Base-by-base conservation (phyloP, 2,113 vertebrate species). In the Macquaria australasica region DNA sequence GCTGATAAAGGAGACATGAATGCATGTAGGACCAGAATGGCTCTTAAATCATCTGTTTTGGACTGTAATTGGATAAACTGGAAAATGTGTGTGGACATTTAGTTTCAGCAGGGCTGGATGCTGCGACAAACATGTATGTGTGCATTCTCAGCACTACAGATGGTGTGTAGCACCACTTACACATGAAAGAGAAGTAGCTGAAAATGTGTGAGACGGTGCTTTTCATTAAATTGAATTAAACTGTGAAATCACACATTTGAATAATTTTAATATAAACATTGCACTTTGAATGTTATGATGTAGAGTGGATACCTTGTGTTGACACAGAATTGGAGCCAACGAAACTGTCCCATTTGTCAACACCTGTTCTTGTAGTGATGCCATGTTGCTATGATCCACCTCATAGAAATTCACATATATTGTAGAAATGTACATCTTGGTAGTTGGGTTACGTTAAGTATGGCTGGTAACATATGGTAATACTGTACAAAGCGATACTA, bases 201-300 rank as follows among this genome's bases (percentile, higher is more conserved):
- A 58, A 77, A 73, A 79, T 34, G 45, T 45, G 25, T 28, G 45
- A 68, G 68, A 73, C 51, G 48, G 25, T 1, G 64, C 4, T 69
- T 41, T 68, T 62, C 10, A 64, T 58, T 39, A 18, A n/a, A 34
- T 20, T 60, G 8, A 60, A 71, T 53, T 60, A 62, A 81, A 68
- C 39, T 73, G 62, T 66, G 31, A 88, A 79, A 59, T 83, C 59
- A 60, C 39, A 78, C 58, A 67, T 77, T 58, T 34, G 21, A 69
- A 43, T 59, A 18, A 73, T 18, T 60, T 45, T 43, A 71, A 79
- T 11, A 2, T 37, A 67, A 71, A 41, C 21, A 31, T 43, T 53
- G 31, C 50, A 37, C 31, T 48, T 15, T 43, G 4, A 41, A 34
- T 31, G 3, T 59, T 23, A 28, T 18, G 56, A 60, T 37, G 45